Percentiles rank a stretch among this genome's conserved stretches.
Evolutionary conservation across 1,140 invertebrate species (phyloP).

Genomic region (Ooceraea biroi): DNA sequence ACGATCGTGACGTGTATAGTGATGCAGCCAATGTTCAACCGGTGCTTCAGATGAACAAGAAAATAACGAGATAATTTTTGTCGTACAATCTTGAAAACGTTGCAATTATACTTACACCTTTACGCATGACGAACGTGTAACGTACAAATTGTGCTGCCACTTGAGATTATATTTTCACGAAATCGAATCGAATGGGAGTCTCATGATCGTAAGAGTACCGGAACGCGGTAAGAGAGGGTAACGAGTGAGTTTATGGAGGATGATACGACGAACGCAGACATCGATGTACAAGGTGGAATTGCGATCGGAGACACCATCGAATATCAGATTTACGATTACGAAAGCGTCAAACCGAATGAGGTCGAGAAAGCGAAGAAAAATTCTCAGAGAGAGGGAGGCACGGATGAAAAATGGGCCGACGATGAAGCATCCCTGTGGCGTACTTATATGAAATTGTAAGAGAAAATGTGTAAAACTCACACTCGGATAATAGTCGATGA

Average conservation of each 20-base stretch:
- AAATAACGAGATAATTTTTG: no score
- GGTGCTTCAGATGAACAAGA: no score
- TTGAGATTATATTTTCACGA: background rate
- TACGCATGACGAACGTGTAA: no score
- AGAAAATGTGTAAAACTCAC: background rate
- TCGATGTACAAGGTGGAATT: no score
- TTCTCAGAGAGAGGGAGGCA: constrained; percentile 37
- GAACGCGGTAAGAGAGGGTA: constrained; percentile 13
- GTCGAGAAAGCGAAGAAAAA: background rate
- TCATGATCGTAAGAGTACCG: background rate
- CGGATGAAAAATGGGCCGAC: constrained; percentile 59
- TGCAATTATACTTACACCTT: no score
- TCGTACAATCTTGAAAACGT: no score
- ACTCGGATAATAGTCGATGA: constrained; percentile 1
- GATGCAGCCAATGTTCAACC: no score
- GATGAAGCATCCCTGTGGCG: constrained; percentile 68
- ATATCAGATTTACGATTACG: background rate
- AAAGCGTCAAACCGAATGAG: background rate
- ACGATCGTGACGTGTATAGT: no score
- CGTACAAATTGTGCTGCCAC: constrained; percentile 4
- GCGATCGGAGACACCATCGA: no score
- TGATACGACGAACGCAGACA: background rate
- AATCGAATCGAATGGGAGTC: constrained; percentile 21
- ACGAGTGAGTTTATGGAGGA: background rate
- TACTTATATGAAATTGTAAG: constrained; percentile 74